Percentiles rank a stretch among this genome's conserved stretches.
Evolutionary conservation across 1,140 invertebrate genomes (phyloP).

Genomic region (Drosophila setifemur): DNA sequence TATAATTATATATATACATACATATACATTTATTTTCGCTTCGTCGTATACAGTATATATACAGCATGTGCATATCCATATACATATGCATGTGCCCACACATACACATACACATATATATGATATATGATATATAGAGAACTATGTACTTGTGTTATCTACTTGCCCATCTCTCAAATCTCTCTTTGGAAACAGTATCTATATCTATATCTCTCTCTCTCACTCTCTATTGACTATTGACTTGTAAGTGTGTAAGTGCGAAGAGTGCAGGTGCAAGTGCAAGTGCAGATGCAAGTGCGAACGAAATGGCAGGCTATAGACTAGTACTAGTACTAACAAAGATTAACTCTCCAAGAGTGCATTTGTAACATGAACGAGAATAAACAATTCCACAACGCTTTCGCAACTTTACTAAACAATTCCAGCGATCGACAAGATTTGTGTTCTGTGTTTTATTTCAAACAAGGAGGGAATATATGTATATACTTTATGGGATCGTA

Average conservation of each 20-base stretch:
- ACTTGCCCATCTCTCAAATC: slow-evolving; percentile 47
- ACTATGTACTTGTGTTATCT: slow-evolving; percentile 44
- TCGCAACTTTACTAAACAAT: slow-evolving; percentile 55
- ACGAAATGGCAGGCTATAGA: slow-evolving; percentile 7
- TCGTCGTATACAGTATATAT: slow-evolving; percentile 24
- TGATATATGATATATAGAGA: slow-evolving; percentile 27
- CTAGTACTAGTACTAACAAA: slow-evolving; percentile 25
- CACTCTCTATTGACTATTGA: slow-evolving; percentile 2
- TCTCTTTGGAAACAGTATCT: too few species aligned
- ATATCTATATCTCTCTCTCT: neutral
- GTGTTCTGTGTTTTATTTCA: neutral
- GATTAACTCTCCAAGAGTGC: slow-evolving; percentile 54
- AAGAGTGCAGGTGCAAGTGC: slow-evolving; percentile 33
- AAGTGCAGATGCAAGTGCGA: slow-evolving; percentile 14
- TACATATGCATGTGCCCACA: too few species aligned
- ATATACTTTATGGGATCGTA: too few species aligned
- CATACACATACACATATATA: slow-evolving; percentile 6
- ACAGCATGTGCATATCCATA: too few species aligned
- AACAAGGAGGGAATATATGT: too few species aligned
- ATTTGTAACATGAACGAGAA: slow-evolving; percentile 52
- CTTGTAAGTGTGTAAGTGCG: slow-evolving; percentile 35
- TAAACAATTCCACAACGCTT: slow-evolving; percentile 53
- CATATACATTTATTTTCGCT: slow-evolving; percentile 41
- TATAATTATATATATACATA: slow-evolving; percentile 34
- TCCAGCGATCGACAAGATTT: too few species aligned